Percentiles rank a stretch among this genome's conserved stretches.
Evolutionary conservation across 2,888 invertebrate genomes (phyloP).

Genomic region (Elmis aenea): DNA sequence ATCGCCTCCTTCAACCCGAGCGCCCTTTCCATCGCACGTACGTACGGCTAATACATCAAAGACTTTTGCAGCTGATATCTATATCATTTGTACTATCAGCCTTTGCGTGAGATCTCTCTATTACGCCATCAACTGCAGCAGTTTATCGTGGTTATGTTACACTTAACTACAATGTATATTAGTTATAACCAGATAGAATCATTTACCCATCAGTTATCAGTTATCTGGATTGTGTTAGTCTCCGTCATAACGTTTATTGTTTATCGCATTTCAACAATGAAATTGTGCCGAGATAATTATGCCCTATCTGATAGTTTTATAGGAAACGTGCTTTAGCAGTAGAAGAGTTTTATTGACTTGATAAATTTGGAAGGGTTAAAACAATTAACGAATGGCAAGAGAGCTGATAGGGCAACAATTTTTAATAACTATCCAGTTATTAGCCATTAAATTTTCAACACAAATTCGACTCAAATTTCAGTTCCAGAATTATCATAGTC

Average conservation of each 20-base stretch:
- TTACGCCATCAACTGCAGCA: constrained; percentile 38
- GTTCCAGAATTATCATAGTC: no score
- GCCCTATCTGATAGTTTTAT: no score
- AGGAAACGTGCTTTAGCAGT: no score
- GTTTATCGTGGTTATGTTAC: constrained; percentile 37
- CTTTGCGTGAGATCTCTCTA: constrained; percentile 38
- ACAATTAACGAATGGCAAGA: no score
- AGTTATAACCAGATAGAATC: constrained; percentile 41
- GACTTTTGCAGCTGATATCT: constrained; percentile 18
- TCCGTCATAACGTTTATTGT: constrained; percentile 23
- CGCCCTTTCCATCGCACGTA: not conserved
- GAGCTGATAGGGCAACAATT: no score
- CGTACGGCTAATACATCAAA: constrained; percentile 16
- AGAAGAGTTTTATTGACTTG: no score
- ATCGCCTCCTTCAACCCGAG: no score
- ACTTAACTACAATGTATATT: constrained; percentile 39
- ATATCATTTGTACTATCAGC: constrained; percentile 13
- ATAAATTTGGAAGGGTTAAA: no score
- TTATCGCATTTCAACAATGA: constrained; percentile 28
- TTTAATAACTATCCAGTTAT: no score
- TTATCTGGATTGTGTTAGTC: constrained; percentile 22
- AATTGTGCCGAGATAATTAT: no score
- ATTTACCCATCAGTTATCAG: constrained; percentile 36
- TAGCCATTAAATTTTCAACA: no score
- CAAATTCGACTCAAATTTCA: no score